Conservation (phyloP, 2,797 vertebrate genomes). For the Rachycentron canadum region DNA sequence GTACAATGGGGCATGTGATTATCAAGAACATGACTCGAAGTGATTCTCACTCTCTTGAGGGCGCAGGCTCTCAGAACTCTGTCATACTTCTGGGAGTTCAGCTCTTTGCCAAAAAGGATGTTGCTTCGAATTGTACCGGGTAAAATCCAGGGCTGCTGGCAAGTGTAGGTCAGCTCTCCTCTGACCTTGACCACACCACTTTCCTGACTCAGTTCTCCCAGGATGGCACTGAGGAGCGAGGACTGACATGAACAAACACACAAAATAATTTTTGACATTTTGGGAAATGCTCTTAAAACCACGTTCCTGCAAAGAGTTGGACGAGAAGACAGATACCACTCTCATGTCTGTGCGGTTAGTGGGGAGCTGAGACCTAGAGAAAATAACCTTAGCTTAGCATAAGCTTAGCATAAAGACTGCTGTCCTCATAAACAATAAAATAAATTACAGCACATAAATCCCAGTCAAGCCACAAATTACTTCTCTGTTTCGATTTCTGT, state of each 20-base stretch:
- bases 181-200: constrained; percentile 88
- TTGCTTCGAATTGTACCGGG: constrained; percentile 96
- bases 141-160: constrained; percentile 97
- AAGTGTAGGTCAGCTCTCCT: constrained; percentile 92
- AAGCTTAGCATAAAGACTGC: not conserved
- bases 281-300: not conserved
- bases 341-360: not conserved
- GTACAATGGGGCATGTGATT: not conserved
- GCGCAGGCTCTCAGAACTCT: constrained; percentile 92
- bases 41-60: constrained; percentile 90
- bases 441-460: not conserved
- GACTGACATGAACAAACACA: constrained; percentile 84
- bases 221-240: constrained; percentile 91
- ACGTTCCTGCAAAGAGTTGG: not conserved
- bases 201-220: constrained; percentile 90
- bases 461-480: not conserved
- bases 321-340: not conserved
- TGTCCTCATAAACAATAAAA: not conserved
- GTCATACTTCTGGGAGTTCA: constrained; percentile 91
- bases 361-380: not conserved
- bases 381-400: not conserved
- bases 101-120: constrained; percentile 95
- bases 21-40: constrained; percentile 2
- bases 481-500: not conserved
- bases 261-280: not conserved